Evolutionary conservation across 2,888 invertebrate species (phyloP), one percentile per base, ranked within the genome.

Genomic region (Platycnemis pennipes): DNA sequence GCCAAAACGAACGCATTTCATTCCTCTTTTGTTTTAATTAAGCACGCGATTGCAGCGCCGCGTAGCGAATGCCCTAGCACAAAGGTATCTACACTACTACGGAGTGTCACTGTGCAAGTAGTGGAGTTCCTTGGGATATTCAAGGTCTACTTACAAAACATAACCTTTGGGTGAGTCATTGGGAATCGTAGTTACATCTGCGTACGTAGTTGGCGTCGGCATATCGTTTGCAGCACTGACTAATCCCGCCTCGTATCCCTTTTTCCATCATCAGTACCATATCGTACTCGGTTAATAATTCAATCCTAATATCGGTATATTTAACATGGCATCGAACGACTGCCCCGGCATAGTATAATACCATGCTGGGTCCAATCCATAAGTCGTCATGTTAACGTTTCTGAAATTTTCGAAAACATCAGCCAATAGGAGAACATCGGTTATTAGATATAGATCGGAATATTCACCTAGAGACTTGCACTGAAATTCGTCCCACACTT

Each of bases 241-340:
- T 69, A 8, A 94, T 94, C 22, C 69, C 94, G 1, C 94, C 69
- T 19, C 85, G 44, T 13, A 94, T 69, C 1, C 94, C 45, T 22
- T 63, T 63, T 63, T 63, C 63, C 7, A 63, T 19, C 63, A 63
- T 63, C 3, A 63, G 49, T 11, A 49, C 63, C 22, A 8, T 63
- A 26, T 63, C 63, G 19, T 63, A 63, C 13, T 63, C 63, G 16
- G 11, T 63, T 22, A 22, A 63, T 19, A 63, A 22, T 26, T 63
- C 63, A 22, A 63, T 8, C 26, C 13, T 63, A 4, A 63, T 94
- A 69, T 95, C 94, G 0, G 96, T 96, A 77, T 94, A 94, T 95
- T 96, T 96, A 13, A 96, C 96, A 96, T 96, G 0, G 96, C 96
- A 95, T 96, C 96, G 95, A 95, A 96, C 31, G 63, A 63, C 3